Conservation (phyloP, 2,888 invertebrate species). For the Clistopyga incitator region DNA sequence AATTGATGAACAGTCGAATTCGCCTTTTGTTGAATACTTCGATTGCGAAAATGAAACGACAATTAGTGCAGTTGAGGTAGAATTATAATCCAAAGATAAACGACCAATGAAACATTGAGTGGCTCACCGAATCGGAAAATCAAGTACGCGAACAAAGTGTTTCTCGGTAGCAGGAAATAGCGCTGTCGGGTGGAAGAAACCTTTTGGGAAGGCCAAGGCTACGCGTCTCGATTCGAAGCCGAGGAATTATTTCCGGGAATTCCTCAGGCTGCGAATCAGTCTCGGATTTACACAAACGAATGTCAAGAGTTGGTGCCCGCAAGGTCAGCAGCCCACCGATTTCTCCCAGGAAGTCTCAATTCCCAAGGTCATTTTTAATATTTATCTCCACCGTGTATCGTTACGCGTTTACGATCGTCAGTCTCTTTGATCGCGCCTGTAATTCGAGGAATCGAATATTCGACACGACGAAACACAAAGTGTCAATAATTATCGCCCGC, state of each 20-base stretch:
- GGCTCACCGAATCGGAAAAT: neutral
- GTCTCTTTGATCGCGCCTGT: conserved; percentile 5
- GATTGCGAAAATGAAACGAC: too few species aligned
- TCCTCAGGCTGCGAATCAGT: conserved; percentile 33
- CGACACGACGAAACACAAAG: neutral
- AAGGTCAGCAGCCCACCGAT: conserved; percentile 20
- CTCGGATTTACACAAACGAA: conserved; percentile 8
- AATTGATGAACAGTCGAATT: too few species aligned
- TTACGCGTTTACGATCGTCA: neutral
- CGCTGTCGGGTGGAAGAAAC: conserved; percentile 44
- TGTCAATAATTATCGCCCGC: neutral
- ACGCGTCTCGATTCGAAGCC: conserved; percentile 40
- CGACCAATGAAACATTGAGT: too few species aligned
- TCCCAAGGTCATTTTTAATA: conserved; percentile 40
- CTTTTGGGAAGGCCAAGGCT: conserved; percentile 63
- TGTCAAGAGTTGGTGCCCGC: neutral
- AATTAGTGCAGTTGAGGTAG: too few species aligned
- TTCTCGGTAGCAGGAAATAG: conserved; percentile 34
- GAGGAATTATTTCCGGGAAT: conserved; percentile 61
- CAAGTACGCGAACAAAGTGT: neutral
- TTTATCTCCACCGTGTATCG: conserved; percentile 37
- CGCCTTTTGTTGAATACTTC: too few species aligned
- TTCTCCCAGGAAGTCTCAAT: conserved; percentile 30
- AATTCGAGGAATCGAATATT: neutral
- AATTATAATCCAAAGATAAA: too few species aligned